phyloP scores from a whole-genome alignment of 1,140 invertebrate species.

The Tetraneura akinire region DNA sequence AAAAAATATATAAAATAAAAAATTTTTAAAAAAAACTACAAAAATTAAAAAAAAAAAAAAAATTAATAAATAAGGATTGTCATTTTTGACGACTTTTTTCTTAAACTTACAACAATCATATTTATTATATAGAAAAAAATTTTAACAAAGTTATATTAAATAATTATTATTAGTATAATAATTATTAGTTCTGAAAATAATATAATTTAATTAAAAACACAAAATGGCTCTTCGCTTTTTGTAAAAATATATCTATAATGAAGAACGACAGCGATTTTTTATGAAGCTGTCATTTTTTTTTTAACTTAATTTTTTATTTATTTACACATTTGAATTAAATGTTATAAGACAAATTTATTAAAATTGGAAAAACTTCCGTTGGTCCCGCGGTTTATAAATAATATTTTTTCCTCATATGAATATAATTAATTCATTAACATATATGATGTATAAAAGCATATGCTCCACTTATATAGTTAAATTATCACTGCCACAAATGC shows the following conservation, averaged over 20 bases:
- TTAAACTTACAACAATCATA: slow-evolving; percentile 44
- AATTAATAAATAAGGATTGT: slow-evolving; percentile 40
- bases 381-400: slow-evolving; percentile 35
- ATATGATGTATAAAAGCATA: slow-evolving; percentile 14
- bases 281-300: slow-evolving; percentile 47
- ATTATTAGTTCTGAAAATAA: slow-evolving; percentile 13
- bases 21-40: slow-evolving; percentile 27
- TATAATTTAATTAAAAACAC: slow-evolving; percentile 29
- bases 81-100: slow-evolving; percentile 43
- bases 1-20: slow-evolving; percentile 10
- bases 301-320: slow-evolving; percentile 47
- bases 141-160: slow-evolving; percentile 42
- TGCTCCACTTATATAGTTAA: slow-evolving; percentile 34
- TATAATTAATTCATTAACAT: slow-evolving; percentile 6
- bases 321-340: slow-evolving; percentile 16
- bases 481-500: slow-evolving; percentile 33
- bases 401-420: slow-evolving; percentile 13
- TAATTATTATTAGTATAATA: slow-evolving; percentile 19
- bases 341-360: slow-evolving; percentile 29
- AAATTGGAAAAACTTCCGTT: slow-evolving; percentile 1
- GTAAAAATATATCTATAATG: not conserved
- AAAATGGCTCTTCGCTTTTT: slow-evolving; percentile 4
- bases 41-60: slow-evolving; percentile 38
- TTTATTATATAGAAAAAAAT: slow-evolving; percentile 42
- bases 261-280: slow-evolving; percentile 48